A percentile compares a stretch with the other conserved stretches of the same genome.
Conservation (phyloP, 1,140 invertebrate species). For the Drosophila saltans region DNA sequence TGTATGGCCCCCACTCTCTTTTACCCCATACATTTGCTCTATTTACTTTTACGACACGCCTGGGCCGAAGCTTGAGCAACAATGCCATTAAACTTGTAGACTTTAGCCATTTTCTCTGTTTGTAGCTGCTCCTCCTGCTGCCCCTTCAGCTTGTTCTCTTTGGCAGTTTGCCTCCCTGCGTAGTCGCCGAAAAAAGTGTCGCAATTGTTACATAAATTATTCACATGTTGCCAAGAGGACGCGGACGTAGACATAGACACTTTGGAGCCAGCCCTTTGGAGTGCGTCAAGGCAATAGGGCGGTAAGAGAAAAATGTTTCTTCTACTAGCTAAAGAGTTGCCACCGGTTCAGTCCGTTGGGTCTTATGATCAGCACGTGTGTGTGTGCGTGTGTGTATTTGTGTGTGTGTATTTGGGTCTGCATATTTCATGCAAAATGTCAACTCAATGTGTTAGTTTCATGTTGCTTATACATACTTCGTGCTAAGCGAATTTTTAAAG, state of each 20-base stretch:
- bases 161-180: neutral
- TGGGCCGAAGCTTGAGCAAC: slow-evolving; percentile 66
- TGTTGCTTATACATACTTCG: slow-evolving; percentile 41
- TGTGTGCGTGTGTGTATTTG: slow-evolving; percentile 23
- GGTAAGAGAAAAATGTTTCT: slow-evolving; percentile 1
- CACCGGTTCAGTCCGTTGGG: slow-evolving; percentile 14
- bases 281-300: neutral
- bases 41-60: slow-evolving; percentile 75
- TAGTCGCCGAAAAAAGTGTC: slow-evolving; percentile 60
- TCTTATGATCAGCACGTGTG: slow-evolving; percentile 17
- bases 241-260: slow-evolving; percentile 15
- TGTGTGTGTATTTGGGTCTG: slow-evolving; percentile 4
- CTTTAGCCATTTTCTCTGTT: slow-evolving; percentile 14
- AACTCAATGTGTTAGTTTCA: slow-evolving; percentile 69
- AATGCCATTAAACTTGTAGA: slow-evolving; percentile 78
- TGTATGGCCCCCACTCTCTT: neutral
- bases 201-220: slow-evolving; percentile 81
- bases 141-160: too few relatives aligned
- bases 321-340: slow-evolving; percentile 65
- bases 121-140: neutral
- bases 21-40: slow-evolving; percentile 59
- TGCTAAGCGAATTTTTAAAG: slow-evolving; percentile 16
- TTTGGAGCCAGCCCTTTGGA: slow-evolving; percentile 28
- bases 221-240: slow-evolving; percentile 54
- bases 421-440: slow-evolving; percentile 74